Evolutionary conservation across 2,113 vertebrate species (phyloP), one percentile per base, ranked within the genome.

Genomic region (Plecturocebus donacophilus): DNA sequence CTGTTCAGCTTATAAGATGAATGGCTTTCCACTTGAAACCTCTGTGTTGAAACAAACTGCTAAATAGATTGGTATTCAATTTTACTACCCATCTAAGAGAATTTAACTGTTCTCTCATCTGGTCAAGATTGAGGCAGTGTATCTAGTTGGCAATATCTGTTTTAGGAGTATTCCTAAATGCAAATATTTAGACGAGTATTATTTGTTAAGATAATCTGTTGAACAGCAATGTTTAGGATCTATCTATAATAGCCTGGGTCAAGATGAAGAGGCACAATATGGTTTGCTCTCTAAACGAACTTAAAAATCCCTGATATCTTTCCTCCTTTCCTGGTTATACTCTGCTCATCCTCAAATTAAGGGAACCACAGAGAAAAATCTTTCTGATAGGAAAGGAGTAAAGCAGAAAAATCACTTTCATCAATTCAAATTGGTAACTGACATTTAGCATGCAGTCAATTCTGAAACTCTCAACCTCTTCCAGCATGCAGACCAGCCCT

Each of bases 1-100:
- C 96, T 98, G 87, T 97, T 97, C 97, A 97, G 89, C 68, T 97
- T 93, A 8, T 87, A 96, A 95, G 93, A 92, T 2, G 25, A 94
- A 35, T 0, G 30, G 90, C 70, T 96, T 98, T 95, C 52, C 49
- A 90, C 75, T 86, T 79, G 90, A 95, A 91, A 81, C 6, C 9
- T 80, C 38, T 7, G 0, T 87, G 88, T 92, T 91, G 9, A 4
- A 47, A 85, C 77, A 86, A 73, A 96, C 4, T 79, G 40, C 56
- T 42, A 40, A 75, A 83, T 40, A 4, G 42, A 70, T 1, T 87
- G 35, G 25, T 76, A 88, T 52, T 84, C 70, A 68, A 92, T n/a
- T n/a, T 73, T 91, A n/a, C 38, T 66, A 88, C 66, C 83, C 84
- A 80, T 17, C 38, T 58, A 58, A 70, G 42, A 85, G 30, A 83